Evolutionary conservation across 2,797 vertebrate species (phyloP).

Genomic region (Oreonectes daqikongensis): DNA sequence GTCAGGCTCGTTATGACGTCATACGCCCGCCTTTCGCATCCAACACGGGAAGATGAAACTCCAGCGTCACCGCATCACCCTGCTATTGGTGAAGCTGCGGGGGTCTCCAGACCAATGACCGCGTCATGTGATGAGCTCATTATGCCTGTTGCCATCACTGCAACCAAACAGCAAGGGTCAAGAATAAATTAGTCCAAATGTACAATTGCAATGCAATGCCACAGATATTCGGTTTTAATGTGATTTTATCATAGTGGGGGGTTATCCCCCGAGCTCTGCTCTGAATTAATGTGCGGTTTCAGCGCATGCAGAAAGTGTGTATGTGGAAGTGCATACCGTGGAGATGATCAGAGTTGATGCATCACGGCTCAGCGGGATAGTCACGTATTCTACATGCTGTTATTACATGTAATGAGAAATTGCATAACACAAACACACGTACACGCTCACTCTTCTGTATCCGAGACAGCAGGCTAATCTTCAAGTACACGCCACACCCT

Average conservation of each 20-base stretch:
- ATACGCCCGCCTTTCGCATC: conserved; percentile 68
- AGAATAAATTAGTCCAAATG: conserved; percentile 66
- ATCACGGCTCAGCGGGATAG: conserved; percentile 15
- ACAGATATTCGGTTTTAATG: conserved; percentile 7
- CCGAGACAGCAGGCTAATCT: conserved; percentile 36
- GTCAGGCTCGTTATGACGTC: conserved; percentile 51
- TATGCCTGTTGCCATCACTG: conserved; percentile 79
- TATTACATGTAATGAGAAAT: conserved; percentile 49
- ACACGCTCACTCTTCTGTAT: conserved; percentile 45
- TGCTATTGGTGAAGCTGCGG: conserved; percentile 72
- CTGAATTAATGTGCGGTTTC: conserved; percentile 15
- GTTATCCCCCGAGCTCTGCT: not conserved
- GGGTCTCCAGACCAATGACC: conserved; percentile 75
- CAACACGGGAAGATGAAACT: conserved; percentile 60
- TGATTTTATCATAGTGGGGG: not conserved
- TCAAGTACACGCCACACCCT: conserved; percentile 26
- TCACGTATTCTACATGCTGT: conserved; percentile 33
- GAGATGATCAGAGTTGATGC: conserved; percentile 28
- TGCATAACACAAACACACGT: conserved; percentile 34
- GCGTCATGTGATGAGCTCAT: conserved; percentile 82
- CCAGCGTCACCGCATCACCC: conserved; percentile 74
- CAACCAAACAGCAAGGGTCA: conserved; percentile 72
- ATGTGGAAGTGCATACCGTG: conserved; percentile 4
- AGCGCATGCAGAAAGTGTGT: not conserved
- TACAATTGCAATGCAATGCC: conserved; percentile 61